Base-by-base conservation (phyloP, 2,888 invertebrate genomes). In the Cryptus armator region DNA sequence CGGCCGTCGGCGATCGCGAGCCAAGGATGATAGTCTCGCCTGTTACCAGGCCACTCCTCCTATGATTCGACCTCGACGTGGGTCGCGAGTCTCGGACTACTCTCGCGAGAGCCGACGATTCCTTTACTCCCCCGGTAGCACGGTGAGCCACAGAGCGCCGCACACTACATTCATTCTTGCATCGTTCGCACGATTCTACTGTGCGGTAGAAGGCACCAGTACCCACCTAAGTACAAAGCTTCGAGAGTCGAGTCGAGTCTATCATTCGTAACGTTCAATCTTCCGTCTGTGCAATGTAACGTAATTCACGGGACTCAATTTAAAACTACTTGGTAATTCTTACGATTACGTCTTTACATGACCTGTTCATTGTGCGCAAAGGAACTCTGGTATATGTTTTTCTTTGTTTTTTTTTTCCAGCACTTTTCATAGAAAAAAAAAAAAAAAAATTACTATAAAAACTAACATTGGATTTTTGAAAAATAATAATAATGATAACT, bases 11-110 rank as follows among this genome's bases (percentile, higher is more conserved):
- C 79, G 76, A 75, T 82, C 85, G 72, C 80, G 84, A 82, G 86
- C 78, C 81, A 79, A 86, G 84, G 86, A 86, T 86, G 84, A 84
- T 81, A 80, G 86, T 86, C 87, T 87, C 83, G 87, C 80, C 86
- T 87, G 87, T 87, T 87, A 87, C 87, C 87, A 87, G 80, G 87
- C 87, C 87, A 81, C 87, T 87, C 87, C 87, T 87, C 84, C 85
- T 86, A 81, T 82, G 84, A 86, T 83, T 86, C 86, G 87, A 86
- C 87, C 87, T 87, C 87, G 87, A 87, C 86, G 83, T 83, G 78
- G 87, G 83, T 87, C 62, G 62, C 86, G 87, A 79, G 76, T 76
- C 77, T 66, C 70, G 56, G 80, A 84, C 84, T 84, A 71, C 83
- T 85, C 84, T 80, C 81, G 77, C 82, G 75, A 83, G 83, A 83